Evolutionary conservation across 2,888 invertebrate genomes (phyloP), one percentile per base, ranked within the genome.

Genomic region (Drosophila ezoana): DNA sequence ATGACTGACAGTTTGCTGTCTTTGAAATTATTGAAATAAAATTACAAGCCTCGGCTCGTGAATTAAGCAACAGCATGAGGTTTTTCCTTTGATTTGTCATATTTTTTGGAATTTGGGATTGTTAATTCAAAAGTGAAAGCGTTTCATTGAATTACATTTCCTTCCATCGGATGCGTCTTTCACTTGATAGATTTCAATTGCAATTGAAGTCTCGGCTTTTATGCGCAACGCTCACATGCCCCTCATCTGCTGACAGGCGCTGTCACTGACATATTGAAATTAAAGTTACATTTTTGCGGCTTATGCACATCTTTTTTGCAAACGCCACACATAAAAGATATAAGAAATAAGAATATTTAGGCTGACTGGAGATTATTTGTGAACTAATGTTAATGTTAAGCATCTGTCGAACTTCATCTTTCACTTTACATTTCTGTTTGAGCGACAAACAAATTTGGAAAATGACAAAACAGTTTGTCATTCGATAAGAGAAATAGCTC

Each of bases 111-210:
- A 18, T 18, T 33, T 33, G 2, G 1, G 8, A 23, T 28, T 45
- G 23, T 60, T 83, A 76, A 88, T 82, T 88, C 54, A 82, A 83
- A 80, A 59, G 62, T 57, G 40, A 82, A 82, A 71, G 54, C 67
- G 66, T 49, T 59, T 62, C 58, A 71, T 72, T 81, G 56, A 81
- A 73, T 57, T 59, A 45, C 14, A 58, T 73, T 68, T 79, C 49
- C 57, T 52, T 64, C 61, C 52, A 63, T 54, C 58, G 33, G 18
- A 23, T 37, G 18, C 32, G 20, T 61, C 38, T 61, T 49, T 64
- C 68, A 47, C 32, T 52, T 67, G 47, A 51, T 28, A 51, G 44
- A 47, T 38, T 68, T 62, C 10, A 44, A 52, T 72, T 76, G 52
- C 57, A 62, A 43, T 57, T 63, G 48, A 53, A 38, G 45, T 1